A percentile compares a stretch with the other conserved stretches of the same genome.
These are phyloP conservation scores for Oryzias javanicus DNA, from an alignment of 2,113 vertebrate genomes.

Conservation along the genomic window DNA sequence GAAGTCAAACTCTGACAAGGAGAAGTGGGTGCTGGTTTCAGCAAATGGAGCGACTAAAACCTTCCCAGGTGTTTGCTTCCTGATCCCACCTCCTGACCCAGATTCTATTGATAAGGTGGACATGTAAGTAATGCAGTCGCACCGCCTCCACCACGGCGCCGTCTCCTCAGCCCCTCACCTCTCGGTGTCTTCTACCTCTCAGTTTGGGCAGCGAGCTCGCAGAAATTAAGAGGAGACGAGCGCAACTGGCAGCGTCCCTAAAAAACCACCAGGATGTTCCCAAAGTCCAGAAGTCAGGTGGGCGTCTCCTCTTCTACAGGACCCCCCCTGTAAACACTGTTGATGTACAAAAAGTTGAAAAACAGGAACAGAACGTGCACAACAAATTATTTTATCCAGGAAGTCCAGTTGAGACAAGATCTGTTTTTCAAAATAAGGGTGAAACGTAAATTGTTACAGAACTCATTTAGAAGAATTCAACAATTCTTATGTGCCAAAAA, in stretches of 20 bases:
- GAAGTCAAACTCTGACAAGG: conserved; percentile 80
- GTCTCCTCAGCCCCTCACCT: background rate
- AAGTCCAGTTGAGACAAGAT: no score
- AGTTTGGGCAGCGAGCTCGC: conserved; percentile 85
- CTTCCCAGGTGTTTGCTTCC: conserved; percentile 87
- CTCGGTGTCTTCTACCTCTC: background rate
- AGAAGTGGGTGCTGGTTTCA: conserved; percentile 84
- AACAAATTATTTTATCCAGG: no score
- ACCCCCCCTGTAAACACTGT: background rate
- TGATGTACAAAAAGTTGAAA: background rate
- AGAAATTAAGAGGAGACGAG: conserved; percentile 82
- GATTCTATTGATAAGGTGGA: conserved; percentile 82
- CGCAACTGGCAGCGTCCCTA: conserved; percentile 65
- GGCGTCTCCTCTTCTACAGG: conserved; percentile 6
- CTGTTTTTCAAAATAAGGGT: no score
- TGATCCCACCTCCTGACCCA: conserved; percentile 85
- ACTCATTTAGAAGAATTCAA: no score
- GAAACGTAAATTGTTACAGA: no score
- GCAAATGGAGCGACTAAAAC: conserved; percentile 71
- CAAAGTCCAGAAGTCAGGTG: conserved; percentile 71
- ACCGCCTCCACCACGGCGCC: background rate
- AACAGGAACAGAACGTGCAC: no score
- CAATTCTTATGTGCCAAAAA: no score
- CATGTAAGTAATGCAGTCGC: conserved; percentile 70
- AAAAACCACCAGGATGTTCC: conserved; percentile 71